Conservation (phyloP, 1,140 invertebrate genomes). For the Ips typographus region DNA sequence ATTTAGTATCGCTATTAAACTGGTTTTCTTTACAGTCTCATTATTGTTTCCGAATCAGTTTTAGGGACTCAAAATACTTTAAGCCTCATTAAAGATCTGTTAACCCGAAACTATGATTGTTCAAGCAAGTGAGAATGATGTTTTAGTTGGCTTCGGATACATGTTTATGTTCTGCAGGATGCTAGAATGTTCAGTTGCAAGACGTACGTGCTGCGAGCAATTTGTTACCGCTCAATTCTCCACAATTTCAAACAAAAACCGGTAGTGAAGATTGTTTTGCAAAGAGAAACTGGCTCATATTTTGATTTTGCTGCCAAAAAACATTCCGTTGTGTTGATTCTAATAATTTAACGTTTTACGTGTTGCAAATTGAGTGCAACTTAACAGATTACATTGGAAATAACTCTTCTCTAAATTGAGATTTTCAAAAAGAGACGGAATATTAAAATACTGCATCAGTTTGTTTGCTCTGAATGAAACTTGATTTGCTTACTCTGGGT, state of each 20-base stretch:
- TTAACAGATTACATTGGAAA: too few species aligned
- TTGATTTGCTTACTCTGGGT: too few species aligned
- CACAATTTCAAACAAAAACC: background rate
- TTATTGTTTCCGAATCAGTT: background rate
- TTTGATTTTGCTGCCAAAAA: too few species aligned
- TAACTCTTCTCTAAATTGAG: too few species aligned
- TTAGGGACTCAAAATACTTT: too few species aligned
- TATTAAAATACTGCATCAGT: too few species aligned
- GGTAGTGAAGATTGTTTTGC: background rate
- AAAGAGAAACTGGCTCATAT: too few species aligned
- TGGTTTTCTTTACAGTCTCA: background rate
- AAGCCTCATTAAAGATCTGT: background rate
- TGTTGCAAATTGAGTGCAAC: too few species aligned
- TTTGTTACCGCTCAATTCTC: slow-evolving; percentile 4
- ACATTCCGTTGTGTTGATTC: too few species aligned
- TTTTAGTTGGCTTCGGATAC: slow-evolving; percentile 11
- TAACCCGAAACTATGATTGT: background rate
- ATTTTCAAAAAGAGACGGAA: too few species aligned
- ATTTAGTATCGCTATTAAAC: background rate
- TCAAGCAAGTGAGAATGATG: slow-evolving; percentile 5
- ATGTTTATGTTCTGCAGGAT: slow-evolving; percentile 1
- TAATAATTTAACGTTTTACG: too few species aligned
- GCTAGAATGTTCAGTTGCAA: slow-evolving; percentile 1
- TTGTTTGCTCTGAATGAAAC: too few species aligned
- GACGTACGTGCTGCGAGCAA: background rate